Percentiles rank a stretch among this genome's conserved stretches.
phyloP scores from a whole-genome alignment of 2,888 invertebrate genomes.

The Diaperis boleti region DNA sequence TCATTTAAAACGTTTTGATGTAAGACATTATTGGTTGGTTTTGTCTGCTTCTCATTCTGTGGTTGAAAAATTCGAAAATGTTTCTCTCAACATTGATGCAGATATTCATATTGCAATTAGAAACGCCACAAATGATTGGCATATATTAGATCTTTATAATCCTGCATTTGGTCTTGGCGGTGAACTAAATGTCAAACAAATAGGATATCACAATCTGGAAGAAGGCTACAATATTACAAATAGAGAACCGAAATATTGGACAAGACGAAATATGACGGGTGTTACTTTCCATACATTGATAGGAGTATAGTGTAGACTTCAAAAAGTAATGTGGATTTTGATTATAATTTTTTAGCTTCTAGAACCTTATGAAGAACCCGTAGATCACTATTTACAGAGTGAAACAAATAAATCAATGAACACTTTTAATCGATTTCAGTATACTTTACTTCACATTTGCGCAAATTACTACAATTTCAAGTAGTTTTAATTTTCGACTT shows the following conservation, averaged over 20 bases:
- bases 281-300: constrained; percentile 53
- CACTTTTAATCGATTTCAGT: constrained; percentile 58
- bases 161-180: constrained; percentile 52
- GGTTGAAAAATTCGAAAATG: constrained; percentile 46
- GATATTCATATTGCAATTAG: constrained; percentile 50
- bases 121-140: constrained; percentile 1
- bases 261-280: constrained; percentile 56
- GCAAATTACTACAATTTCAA: constrained; percentile 57
- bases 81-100: constrained; percentile 51
- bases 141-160: constrained; percentile 54
- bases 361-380: constrained; percentile 50
- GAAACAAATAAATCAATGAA: constrained; percentile 54
- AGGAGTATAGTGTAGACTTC: constrained; percentile 50
- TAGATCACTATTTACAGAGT: constrained; percentile 53
- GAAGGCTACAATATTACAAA: constrained; percentile 43
- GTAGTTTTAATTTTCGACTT: constrained; percentile 47
- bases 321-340: constrained; percentile 1
- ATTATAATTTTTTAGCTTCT: constrained; percentile 53
- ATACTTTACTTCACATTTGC: constrained; percentile 52
- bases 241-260: constrained; percentile 50
- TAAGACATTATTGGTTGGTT: constrained; percentile 55
- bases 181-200: constrained; percentile 30
- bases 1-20: constrained; percentile 46
- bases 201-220: neutral
- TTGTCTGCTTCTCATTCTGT: constrained; percentile 39